Percentiles rank a stretch among this genome's conserved stretches.
These are phyloP conservation scores for Tetheella fluctuosa DNA, from an alignment of 2,888 invertebrate genomes.

Conservation along the genomic window DNA sequence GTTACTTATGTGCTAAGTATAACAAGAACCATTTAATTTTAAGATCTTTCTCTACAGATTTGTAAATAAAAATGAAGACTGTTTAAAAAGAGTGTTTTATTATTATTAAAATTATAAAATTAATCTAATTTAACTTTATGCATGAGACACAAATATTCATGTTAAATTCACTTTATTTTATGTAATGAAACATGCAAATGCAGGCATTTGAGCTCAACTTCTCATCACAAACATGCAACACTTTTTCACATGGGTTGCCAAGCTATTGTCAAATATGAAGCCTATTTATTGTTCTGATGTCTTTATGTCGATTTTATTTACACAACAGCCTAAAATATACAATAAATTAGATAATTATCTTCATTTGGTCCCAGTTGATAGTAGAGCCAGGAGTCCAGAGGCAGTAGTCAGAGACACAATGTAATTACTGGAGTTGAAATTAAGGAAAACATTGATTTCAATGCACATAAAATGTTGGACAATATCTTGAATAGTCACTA, in stretches of 20 bases:
- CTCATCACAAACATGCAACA: constrained; percentile 8
- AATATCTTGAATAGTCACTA: no score
- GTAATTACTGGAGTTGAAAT: constrained; percentile 88
- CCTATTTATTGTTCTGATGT: neutral
- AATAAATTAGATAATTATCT: constrained; percentile 23
- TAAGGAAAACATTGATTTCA: constrained; percentile 27
- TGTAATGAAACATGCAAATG: constrained; percentile 3
- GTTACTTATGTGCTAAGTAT: constrained; percentile 39
- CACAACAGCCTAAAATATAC: constrained; percentile 39
- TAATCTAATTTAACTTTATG: constrained; percentile 51
- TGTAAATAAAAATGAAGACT: constrained; percentile 78
- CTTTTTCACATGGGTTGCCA: neutral
- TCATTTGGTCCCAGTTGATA: constrained; percentile 96
- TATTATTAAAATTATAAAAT: constrained; percentile 58
- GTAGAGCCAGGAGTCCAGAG: constrained; percentile 95
- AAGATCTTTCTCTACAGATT: constrained; percentile 55
- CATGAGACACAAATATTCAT: constrained; percentile 15
- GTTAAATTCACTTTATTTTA: neutral
- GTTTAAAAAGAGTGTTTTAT: constrained; percentile 64
- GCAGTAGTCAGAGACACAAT: constrained; percentile 94
- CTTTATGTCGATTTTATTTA: constrained; percentile 3
- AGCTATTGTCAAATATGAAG: neutral
- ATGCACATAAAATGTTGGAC: neutral
- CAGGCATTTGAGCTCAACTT: neutral
- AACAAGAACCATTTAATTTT: constrained; percentile 49